phyloP scores from a whole-genome alignment of 2,113 vertebrate genomes.

The Dipodomys spectabilis region DNA sequence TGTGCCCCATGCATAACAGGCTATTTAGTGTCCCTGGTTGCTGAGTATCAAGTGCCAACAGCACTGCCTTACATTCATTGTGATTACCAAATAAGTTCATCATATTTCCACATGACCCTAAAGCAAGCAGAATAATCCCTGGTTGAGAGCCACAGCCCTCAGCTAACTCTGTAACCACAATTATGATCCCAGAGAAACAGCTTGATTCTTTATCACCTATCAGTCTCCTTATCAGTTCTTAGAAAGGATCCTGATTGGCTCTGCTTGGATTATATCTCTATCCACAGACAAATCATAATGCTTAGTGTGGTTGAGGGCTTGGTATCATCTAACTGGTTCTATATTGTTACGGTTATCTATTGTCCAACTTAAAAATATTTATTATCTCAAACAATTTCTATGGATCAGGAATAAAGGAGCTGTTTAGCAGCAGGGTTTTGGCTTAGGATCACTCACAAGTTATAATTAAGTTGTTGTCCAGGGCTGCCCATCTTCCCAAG shows the following conservation, averaged over 20 bases:
- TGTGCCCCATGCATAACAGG: background rate
- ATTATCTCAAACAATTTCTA: background rate
- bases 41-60: background rate
- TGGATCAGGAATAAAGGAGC: background rate
- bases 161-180: background rate
- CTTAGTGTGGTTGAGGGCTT: background rate
- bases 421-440: background rate
- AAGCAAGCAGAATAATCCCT: background rate
- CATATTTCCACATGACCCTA: background rate
- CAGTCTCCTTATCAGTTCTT: background rate
- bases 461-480: background rate
- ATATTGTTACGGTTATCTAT: background rate
- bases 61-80: too few relatives aligned
- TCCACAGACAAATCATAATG: background rate
- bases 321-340: background rate
- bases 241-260: background rate
- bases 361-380: background rate
- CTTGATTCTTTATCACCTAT: background rate
- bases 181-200: background rate
- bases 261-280: background rate
- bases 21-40: background rate
- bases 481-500: background rate
- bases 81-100: background rate
- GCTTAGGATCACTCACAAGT: background rate
- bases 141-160: background rate